Percentiles rank a stretch among this genome's conserved stretches.
Evolutionary conservation across 2,113 vertebrate genomes (phyloP).

Genomic region (Pterocles orientalis): DNA sequence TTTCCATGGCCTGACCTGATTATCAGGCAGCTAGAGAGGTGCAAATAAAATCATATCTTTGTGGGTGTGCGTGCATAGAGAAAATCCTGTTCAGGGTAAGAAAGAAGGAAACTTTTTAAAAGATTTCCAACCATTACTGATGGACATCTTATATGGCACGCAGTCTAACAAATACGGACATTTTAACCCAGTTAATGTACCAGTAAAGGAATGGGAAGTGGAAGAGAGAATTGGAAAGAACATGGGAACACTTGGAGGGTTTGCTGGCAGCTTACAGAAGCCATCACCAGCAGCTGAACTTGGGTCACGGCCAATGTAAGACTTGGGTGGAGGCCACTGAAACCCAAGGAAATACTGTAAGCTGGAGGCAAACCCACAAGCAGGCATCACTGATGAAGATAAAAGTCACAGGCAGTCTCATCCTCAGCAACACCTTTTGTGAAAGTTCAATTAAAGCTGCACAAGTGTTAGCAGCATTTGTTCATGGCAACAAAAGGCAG

Average conservation of each 20-base stretch:
- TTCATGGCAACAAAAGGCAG: slow-evolving; percentile 25
- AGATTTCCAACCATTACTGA: background rate
- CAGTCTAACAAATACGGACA: background rate
- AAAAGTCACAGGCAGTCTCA: background rate
- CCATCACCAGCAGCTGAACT: background rate
- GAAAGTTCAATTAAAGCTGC: slow-evolving; percentile 14
- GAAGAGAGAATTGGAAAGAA: background rate
- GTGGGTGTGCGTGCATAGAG: background rate
- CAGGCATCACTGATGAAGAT: background rate
- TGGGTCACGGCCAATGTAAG: background rate
- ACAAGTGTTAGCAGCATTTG: slow-evolving; percentile 36
- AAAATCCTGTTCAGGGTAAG: background rate
- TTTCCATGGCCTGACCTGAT: slow-evolving; percentile 36
- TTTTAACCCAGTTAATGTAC: background rate
- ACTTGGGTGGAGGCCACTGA: background rate
- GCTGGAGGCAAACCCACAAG: background rate
- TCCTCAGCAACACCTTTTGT: background rate
- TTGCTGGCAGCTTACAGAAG: background rate
- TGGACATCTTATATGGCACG: background rate
- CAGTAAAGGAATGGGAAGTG: background rate
- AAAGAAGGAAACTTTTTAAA: background rate
- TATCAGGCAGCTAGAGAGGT: slow-evolving; percentile 26
- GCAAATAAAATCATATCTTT: background rate
- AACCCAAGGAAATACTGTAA: background rate
- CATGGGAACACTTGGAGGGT: background rate